Evolutionary conservation across 2,113 vertebrate genomes (phyloP).

Genomic region (Steatornis caripensis): DNA sequence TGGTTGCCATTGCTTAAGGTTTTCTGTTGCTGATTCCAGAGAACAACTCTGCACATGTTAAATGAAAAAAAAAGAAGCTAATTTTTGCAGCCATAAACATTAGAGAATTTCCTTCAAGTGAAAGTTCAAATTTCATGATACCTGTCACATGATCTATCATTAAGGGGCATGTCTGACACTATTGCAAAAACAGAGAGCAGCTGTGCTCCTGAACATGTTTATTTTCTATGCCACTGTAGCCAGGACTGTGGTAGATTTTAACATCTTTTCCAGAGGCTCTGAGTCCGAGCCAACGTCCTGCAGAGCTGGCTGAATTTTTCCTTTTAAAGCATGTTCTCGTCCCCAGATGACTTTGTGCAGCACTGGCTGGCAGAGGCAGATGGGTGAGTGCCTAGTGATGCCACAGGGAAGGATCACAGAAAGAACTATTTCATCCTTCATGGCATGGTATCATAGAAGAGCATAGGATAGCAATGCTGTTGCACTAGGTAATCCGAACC

Average conservation of each 20-base stretch:
- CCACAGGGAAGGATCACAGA: background rate
- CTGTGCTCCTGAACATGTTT: background rate
- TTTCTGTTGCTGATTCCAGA: background rate
- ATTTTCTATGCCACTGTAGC: conserved; percentile 17
- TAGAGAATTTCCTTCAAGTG: background rate
- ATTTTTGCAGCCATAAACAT: background rate
- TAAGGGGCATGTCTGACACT: background rate
- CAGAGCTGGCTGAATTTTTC: conserved; percentile 30
- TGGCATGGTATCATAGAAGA: background rate
- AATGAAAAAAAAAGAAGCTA: background rate
- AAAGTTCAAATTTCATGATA: background rate
- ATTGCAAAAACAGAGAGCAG: conserved; percentile 4
- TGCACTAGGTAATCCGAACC: background rate
- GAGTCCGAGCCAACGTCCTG: conserved; percentile 22
- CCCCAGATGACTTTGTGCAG: conserved; percentile 35
- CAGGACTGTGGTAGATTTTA: conserved; percentile 10
- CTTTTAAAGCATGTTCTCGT: background rate
- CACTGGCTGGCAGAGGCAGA: conserved; percentile 15
- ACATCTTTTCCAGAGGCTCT: background rate
- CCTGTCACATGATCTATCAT: background rate
- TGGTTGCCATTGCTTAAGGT: background rate
- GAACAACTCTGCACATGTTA: background rate
- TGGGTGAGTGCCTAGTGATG: background rate
- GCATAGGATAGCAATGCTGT: background rate
- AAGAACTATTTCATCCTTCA: background rate